Conservation (phyloP, 2,113 vertebrate genomes). For the Chloropsis hardwickii region DNA sequence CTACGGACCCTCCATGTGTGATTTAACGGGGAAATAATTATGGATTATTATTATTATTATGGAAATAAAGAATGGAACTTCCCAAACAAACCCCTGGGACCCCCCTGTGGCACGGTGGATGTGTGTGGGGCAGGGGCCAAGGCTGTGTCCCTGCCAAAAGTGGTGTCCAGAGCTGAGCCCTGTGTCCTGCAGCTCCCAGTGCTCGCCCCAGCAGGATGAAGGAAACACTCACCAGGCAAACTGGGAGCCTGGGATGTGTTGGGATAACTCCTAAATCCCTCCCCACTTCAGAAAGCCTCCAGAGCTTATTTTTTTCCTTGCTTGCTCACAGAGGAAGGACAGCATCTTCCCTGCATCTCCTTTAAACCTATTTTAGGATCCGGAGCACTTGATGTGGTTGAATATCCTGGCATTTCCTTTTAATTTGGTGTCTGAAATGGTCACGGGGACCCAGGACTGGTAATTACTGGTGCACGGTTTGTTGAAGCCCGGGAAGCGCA, state of each 20-base stretch:
- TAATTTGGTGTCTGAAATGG: constrained; percentile 64
- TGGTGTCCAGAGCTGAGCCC: not conserved
- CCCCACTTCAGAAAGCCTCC: not conserved
- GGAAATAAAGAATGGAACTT: no score
- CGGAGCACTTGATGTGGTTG: constrained; percentile 63
- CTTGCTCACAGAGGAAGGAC: not conserved
- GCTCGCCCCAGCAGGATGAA: not conserved
- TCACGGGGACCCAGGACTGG: constrained; percentile 14
- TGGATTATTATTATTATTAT: no score
- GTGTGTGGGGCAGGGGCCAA: not conserved
- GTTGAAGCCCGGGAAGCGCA: not conserved
- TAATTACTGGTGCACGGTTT: constrained; percentile 67
- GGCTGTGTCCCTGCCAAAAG: no score
- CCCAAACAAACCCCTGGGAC: not conserved
- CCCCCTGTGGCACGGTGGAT: accelerated
- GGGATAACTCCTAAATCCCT: not conserved
- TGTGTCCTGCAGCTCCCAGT: accelerated
- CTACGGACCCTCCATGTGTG: accelerated
- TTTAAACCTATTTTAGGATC: constrained; percentile 60
- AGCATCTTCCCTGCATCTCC: constrained; percentile 19
- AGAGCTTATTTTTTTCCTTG: not conserved
- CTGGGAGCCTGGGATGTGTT: not conserved
- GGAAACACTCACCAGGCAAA: accelerated
- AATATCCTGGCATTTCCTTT: constrained; percentile 65
- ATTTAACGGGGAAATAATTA: not conserved